Base-by-base conservation (phyloP, 2,888 invertebrate genomes). In the Campaea margaritaria region DNA sequence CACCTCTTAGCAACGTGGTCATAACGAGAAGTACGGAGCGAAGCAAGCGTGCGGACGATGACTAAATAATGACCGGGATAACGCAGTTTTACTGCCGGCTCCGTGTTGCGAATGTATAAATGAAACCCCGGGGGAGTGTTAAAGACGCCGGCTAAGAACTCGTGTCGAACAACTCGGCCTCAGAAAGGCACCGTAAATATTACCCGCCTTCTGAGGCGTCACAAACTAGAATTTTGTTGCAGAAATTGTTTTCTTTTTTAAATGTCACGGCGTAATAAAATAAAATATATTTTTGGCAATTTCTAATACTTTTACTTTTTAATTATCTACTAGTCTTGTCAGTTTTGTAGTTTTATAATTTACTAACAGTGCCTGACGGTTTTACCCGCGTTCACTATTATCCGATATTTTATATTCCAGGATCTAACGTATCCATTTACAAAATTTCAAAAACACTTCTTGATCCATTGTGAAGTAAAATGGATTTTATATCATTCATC, bases 11-110 rank as follows among this genome's bases (percentile, higher is more conserved):
- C 44, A 60, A 27, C 47, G 43, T 56, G 60, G 60, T 61, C 60
- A 61, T 50, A 46, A 4, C 12, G 34, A 59, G 49, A 46, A 49
- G 45, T 34, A 51, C 39, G 47, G 49, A 21, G 42, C 38, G 48
- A 21, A 49, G 21, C 45, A 47, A 51, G 59, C 55, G 62, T 61
- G 65, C 80, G 76, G 84, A 87, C 85, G 91, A 91, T 92, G 91
- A 91, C 92, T 92, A 91, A 92, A 90, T 91, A 91, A 92, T 91
- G 91, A 91, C 90, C 82, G 79, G 90, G 86, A 89, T 92, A 91
- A 92, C 91, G 87, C 91, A 86, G 87, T 89, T 92, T 92, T 92
- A 91, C 90, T 89, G 87, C 91, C 79, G 83, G 77, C 86, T 89
- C 85, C 91, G 91, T 88, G 91, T 88, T 88, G 86, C 86, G 91